Evolutionary conservation across 2,888 invertebrate species (phyloP), one percentile per base, ranked within the genome.

Genomic region (Pammene fasciana): DNA sequence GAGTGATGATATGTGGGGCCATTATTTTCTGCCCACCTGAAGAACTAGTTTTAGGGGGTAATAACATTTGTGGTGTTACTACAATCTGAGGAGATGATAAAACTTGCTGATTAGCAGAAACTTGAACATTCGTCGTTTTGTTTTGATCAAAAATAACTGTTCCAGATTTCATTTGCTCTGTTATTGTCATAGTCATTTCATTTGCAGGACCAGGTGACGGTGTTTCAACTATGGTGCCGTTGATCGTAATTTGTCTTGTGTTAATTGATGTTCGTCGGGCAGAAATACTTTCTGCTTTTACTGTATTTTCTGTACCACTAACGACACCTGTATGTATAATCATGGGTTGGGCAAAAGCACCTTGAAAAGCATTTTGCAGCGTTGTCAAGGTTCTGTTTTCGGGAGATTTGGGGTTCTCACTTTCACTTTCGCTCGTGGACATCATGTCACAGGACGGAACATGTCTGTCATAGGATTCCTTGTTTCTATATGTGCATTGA

Each of bases 401-500:
- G 0, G 94, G 93, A 1, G 93, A 93, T 74, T 93, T 92, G 0
- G 94, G 92, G 77, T 94, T 94, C 77, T 97, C 97, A 36, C 96
- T 96, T 79, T 97, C 97, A 80, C 96, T 96, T 84, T 97, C 97
- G 81, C 96, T 97, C 0, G 96, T 96, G 34, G 95, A 94, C 87
- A 96, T 94, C 82, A 95, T 94, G 77, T 97, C 97, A 81, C 97
- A 97, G 34, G 94, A 94, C 9, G 94, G 93, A 71, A 97, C 89
- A 82, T 97, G 97, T 55, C 97, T 93, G 78, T 96, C 95, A 79
- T 96, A 97, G 65, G 97, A 97, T 71, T 96, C 95, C 73, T 95
- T 95, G 60, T 97, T 97, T 78, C 97, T 93, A 80, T 97, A 97
- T 2, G 97, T 97, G 80, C 97, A 96, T 78, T 97, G 97, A 82